Base-by-base conservation (phyloP, 1,140 invertebrate genomes). In the Streblospio benedicti region DNA sequence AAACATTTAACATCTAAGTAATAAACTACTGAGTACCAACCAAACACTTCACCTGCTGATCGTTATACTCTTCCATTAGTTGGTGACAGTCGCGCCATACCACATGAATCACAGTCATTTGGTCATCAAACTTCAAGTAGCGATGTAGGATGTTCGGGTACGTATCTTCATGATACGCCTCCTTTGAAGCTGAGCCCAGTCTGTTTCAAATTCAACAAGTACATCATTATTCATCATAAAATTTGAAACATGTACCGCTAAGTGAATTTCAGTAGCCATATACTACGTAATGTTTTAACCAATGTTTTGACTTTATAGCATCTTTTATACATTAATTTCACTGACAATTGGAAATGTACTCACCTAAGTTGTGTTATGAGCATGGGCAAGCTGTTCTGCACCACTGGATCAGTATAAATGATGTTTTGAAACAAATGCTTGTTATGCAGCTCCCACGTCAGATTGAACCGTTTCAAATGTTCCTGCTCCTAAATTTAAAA, bases 371-470 rank as follows among this genome's bases (percentile, higher is more conserved):
- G 80, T 60, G 74, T 72, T 63, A 83, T 79, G 33, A 76, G 66
- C n/a, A 69, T 55, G 30, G 71, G 73, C 30, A 84, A 75, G 73
- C 81, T 81, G 62, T 83, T 81, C 65, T 84, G 81, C 49, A 86
- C 79, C 57, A 82, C 74, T 38, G 83, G 81, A 69, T 86, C 83
- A 38, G 80, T 80, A 66, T 83, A 84, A 31, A 84, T 81, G 67
- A 82, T 82, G 58, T 79, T 81, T 58, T 85, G 82, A 71, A 84
- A 85, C n/a, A 85, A 73, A 66, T 83, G 81, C 69, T 84, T 84
- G 69, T 85, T 84, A 56, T 85, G 80, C 59, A 81, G 74, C 57
- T 83, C 80, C 84, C 84, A 86, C 0, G 82, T 82, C 9, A 85
- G 76, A 65, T 82, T 81, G 59, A 85, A 83, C 61, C 80, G 78